These are phyloP conservation scores for Hydropsyche betteni DNA, from an alignment of 2,888 invertebrate genomes.

Conservation along the genomic window DNA sequence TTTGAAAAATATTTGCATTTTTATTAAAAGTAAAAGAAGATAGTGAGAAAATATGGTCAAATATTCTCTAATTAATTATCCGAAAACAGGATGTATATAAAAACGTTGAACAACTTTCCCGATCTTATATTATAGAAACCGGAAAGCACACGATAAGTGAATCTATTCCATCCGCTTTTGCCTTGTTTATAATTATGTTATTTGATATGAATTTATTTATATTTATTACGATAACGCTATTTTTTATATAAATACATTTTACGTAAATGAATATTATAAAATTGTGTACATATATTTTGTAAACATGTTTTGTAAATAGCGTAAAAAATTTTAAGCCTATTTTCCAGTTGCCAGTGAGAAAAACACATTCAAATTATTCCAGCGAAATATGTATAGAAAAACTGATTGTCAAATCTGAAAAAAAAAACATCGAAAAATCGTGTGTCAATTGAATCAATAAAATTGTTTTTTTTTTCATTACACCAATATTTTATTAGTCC, in stretches of 20 bases:
- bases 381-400: slow-evolving; percentile 6
- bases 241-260: slow-evolving; percentile 23
- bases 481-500: too few relatives aligned
- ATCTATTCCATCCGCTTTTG: slow-evolving; percentile 23
- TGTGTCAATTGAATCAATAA: too few relatives aligned
- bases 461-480: too few relatives aligned
- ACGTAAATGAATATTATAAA: slow-evolving; percentile 14
- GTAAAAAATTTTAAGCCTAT: neutral
- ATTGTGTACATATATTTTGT: slow-evolving; percentile 29
- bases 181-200: slow-evolving; percentile 28
- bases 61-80: slow-evolving; percentile 23
- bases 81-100: slow-evolving; percentile 14
- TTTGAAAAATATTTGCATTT: neutral
- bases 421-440: too few relatives aligned
- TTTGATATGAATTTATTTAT: slow-evolving; percentile 26
- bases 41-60: slow-evolving; percentile 10
- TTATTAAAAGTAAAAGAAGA: slow-evolving; percentile 10
- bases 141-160: slow-evolving; percentile 21
- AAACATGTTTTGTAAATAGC: slow-evolving; percentile 19
- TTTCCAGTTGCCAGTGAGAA: slow-evolving; percentile 14
- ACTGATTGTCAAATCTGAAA: too few relatives aligned
- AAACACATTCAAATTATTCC: slow-evolving; percentile 9
- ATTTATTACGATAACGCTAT: slow-evolving; percentile 28
- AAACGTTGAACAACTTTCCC: slow-evolving; percentile 22
- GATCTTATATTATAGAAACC: slow-evolving; percentile 9